A percentile compares a stretch with the other conserved stretches of the same genome.
Conservation (phyloP, 1,140 invertebrate genomes). For the Temnothorax longispinosus region DNA sequence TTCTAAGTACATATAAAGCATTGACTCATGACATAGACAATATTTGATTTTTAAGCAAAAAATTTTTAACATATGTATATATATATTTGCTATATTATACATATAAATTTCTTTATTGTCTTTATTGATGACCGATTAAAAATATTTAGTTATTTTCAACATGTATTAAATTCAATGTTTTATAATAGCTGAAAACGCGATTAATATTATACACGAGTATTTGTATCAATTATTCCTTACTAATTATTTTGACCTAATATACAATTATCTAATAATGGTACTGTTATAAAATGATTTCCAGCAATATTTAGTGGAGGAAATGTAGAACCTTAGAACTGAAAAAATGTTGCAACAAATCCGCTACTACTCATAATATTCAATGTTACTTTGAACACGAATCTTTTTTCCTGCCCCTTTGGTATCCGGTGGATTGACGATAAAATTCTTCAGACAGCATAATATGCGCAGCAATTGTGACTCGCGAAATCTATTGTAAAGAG, state of each 20-base stretch:
- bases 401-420: not conserved
- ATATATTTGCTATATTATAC: slow-evolving; percentile 12
- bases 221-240: slow-evolving; percentile 8
- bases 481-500: slow-evolving; percentile 28
- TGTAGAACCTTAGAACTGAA: not conserved
- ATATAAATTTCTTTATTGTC: slow-evolving; percentile 48
- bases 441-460: not conserved
- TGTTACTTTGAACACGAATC: slow-evolving; percentile 7
- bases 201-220: slow-evolving; percentile 21
- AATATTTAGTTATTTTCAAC: slow-evolving; percentile 36
- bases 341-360: slow-evolving; percentile 5
- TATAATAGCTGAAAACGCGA: slow-evolving; percentile 1
- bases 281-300: not conserved
- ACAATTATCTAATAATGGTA: slow-evolving; percentile 2
- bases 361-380: not conserved
- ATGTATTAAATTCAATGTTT: not conserved
- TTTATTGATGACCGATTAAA: slow-evolving; percentile 18
- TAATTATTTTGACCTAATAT: not conserved
- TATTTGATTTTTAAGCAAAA: slow-evolving; percentile 8
- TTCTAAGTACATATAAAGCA: slow-evolving; percentile 25
- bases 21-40: not conserved
- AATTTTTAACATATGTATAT: slow-evolving; percentile 35
- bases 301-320: not conserved
- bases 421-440: not conserved
- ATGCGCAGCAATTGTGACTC: not conserved